Percentiles rank a stretch among this genome's conserved stretches.
phyloP scores from a whole-genome alignment of 2,797 vertebrate species.

The Gorsachius magnificus region DNA sequence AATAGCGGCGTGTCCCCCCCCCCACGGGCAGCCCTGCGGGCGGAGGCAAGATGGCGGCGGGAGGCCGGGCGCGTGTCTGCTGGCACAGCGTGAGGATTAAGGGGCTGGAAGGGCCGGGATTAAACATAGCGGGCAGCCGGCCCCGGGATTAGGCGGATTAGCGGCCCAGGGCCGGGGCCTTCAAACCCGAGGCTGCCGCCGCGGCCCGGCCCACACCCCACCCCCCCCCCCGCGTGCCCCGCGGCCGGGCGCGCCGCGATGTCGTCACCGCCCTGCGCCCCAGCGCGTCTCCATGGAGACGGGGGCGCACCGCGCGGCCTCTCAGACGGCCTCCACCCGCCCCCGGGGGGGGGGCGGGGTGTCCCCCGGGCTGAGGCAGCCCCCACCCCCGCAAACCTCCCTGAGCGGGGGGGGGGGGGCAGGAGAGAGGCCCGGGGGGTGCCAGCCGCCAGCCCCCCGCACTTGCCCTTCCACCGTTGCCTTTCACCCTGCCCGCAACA shows the following conservation, averaged over 20 bases:
- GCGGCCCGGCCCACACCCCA: no score
- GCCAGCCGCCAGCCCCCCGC: not conserved
- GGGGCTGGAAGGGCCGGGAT: not conserved
- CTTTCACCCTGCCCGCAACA: not conserved
- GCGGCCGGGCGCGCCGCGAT: not conserved
- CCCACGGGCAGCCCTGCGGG: rapidly evolving
- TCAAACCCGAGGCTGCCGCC: not conserved
- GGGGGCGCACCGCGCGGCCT: not conserved
- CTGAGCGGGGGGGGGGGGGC: no score
- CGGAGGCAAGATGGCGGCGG: not conserved
- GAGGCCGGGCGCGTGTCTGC: not conserved
- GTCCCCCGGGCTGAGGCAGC: no score
- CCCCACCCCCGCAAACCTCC: no score
- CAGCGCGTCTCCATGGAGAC: not conserved
- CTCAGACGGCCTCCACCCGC: no score
- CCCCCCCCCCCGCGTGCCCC: not conserved
- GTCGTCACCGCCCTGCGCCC: no score
- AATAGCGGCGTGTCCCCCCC: rapidly evolving
- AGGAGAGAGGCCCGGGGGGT: not conserved
- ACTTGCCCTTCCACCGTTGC: not conserved
- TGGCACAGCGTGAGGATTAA: not conserved
- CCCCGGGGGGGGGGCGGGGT: no score
- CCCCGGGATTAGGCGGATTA: not conserved
- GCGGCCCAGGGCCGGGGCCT: not conserved
- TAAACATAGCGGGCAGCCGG: rapidly evolving